A percentile compares a stretch with the other conserved stretches of the same genome.
Evolutionary conservation across 2,888 invertebrate genomes (phyloP).

Genomic region (Pseudolycoriella hygida): DNA sequence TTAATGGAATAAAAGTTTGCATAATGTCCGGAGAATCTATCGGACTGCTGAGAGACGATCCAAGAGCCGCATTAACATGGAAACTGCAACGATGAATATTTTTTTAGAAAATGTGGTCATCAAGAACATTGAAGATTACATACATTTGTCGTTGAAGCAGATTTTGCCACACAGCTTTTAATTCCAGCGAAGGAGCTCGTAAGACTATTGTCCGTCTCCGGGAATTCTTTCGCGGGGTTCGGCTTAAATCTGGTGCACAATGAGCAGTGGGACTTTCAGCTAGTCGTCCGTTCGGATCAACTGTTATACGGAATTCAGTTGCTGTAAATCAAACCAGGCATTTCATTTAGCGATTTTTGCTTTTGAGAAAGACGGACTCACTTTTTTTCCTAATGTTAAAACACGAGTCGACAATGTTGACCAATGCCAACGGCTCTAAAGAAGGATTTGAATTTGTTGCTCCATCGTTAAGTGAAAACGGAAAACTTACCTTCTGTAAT

Average conservation of each 20-base stretch:
- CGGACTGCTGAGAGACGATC: slow-evolving; percentile 63
- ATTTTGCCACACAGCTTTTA: slow-evolving; percentile 84
- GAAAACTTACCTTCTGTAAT: slow-evolving; percentile 46
- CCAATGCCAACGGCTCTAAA: slow-evolving; percentile 57
- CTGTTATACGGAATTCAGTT: slow-evolving; percentile 68
- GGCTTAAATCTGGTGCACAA: slow-evolving; percentile 45
- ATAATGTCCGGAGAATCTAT: slow-evolving; percentile 60
- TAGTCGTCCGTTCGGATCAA: slow-evolving; percentile 40
- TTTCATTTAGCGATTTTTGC: neutral
- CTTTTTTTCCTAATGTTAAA: slow-evolving; percentile 75
- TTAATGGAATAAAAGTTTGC: slow-evolving; percentile 27
- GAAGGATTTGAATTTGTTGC: no score
- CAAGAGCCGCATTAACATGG: slow-evolving; percentile 63
- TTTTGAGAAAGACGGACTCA: slow-evolving; percentile 18
- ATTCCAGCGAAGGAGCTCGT: slow-evolving; percentile 63
- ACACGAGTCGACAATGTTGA: slow-evolving; percentile 62
- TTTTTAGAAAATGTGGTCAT: no score
- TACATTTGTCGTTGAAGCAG: slow-evolving; percentile 74
- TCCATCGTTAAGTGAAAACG: no score
- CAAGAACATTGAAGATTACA: slow-evolving; percentile 22
- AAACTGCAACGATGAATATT: slow-evolving; percentile 39
- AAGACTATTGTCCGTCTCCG: slow-evolving; percentile 52
- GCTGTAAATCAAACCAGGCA: slow-evolving; percentile 30
- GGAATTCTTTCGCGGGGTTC: slow-evolving; percentile 43
- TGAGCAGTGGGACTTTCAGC: slow-evolving; percentile 57